Evolutionary conservation across 2,797 vertebrate species (phyloP), one percentile per base, ranked within the genome.

Genomic region (Scarus forsteni): DNA sequence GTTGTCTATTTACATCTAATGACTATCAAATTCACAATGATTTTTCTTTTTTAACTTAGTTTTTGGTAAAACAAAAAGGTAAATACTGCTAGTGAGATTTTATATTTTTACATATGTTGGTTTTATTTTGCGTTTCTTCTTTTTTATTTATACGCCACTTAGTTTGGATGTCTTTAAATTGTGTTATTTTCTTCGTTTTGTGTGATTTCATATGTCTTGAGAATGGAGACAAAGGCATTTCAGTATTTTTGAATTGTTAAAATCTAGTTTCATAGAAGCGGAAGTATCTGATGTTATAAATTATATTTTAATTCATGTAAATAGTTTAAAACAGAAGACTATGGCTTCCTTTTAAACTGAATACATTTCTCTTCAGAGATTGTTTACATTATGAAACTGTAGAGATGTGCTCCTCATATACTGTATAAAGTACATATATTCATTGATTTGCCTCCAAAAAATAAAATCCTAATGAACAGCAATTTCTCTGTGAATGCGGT

Each of bases 281-380:
- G 94, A 96, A 96, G 96, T 95, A 96, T 97, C 95, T 94, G 76
- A 97, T 98, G 96, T 96, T 98, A 97, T 97, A 99, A 98, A 96
- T 97, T 98, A 97, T 99, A 99, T 99, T 99, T 99, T 98, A 98
- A 97, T 95, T 97, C 96, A 94, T 99, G 97, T 98, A 98, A 97
- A 99, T 98, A 98, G 94, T 97, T 97, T 95, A 94, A 95, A 97
- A 94, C 88, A 88, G 92, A 92, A 92, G 96, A 95, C 87, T 83
- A 89, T 95, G 96, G 96, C 96, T 98, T 98, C 96, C 91, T 98
- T 98, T 97, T 97, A 92, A 94, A 96, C 96, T 96, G 92, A 95
- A 94, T 94, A 95, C 93, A 93, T 95, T 94, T 95, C 97, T 72
- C 94, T 81, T 96, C 96, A 95, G 96, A 96, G 96, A 96, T 97